Conservation (phyloP, 2,113 vertebrate genomes). For the Puffinus mauretanicus region DNA sequence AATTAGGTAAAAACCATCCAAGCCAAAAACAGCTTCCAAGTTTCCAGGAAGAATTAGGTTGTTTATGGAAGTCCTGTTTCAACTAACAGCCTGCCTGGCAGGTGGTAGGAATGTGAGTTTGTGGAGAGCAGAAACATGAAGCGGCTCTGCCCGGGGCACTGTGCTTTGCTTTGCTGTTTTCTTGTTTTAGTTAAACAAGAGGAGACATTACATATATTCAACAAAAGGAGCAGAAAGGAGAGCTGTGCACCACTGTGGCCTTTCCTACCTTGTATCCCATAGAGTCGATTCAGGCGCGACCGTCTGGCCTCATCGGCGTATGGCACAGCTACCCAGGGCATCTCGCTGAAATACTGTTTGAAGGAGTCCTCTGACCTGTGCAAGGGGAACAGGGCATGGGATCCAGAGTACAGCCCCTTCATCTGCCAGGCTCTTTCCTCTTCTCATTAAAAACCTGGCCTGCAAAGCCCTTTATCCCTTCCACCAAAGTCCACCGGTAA, state of each 20-base stretch:
- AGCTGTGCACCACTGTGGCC: neutral
- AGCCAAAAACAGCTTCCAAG: constrained; percentile 58
- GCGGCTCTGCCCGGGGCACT: constrained; percentile 24
- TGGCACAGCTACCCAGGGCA: constrained; percentile 95
- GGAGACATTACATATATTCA: neutral
- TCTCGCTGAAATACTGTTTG: constrained; percentile 98
- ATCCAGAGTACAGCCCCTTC: neutral
- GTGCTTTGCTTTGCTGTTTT: constrained; percentile 6
- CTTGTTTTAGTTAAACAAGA: constrained; percentile 26
- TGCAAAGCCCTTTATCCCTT: neutral
- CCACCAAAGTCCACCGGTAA: neutral
- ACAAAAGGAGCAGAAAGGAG: neutral
- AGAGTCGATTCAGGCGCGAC: constrained; percentile 94
- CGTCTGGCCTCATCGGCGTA: constrained; percentile 90
- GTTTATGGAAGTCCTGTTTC: constrained; percentile 65
- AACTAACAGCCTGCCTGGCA: constrained; percentile 63
- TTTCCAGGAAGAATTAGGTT: constrained; percentile 68
- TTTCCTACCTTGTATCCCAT: constrained; percentile 92
- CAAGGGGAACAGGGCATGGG: neutral
- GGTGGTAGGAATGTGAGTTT: constrained; percentile 59
- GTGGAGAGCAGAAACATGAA: constrained; percentile 19
- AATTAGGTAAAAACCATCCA: constrained; percentile 54
- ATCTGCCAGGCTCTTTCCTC: neutral
- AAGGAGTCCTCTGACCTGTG: constrained; percentile 96
- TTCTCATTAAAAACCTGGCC: neutral